Base-by-base conservation (phyloP, 2,888 invertebrate genomes). In the Eudemis profundana region DNA sequence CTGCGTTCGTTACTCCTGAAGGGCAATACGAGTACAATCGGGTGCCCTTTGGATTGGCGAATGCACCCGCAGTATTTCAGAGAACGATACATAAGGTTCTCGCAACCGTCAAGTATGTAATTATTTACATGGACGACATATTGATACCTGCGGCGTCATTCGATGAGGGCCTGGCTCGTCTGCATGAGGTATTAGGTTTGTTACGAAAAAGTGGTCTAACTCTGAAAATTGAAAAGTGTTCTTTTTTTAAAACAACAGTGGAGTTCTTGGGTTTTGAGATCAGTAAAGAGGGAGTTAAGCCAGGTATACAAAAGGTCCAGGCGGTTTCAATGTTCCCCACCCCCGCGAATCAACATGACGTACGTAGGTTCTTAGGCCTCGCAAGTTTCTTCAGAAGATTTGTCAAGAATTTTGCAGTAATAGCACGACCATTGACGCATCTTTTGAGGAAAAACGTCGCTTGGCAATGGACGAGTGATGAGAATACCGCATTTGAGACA, bases 381-480 rank as follows among this genome's bases (percentile, higher is more conserved):
- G 66, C 75, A 0, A 70, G 72, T 21, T 78, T 69, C 46, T 78
- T 78, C 53, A 46, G 77, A 17, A 51, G 70, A 21, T 79, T 79
- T 61, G 60, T 79, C 0, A 66, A 68, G 29, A 54, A 67, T 12
- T 80, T 72, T 56, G 69, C 77, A 4, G 5, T 23, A 0, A 72
- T 74, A 21, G 72, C 72, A 0, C 60, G 61, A 46, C 78, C 75
- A 12, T 42, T 77, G n/a, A 77, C 73, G 4, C 56, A 68, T 36
- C 61, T 76, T 5, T 23, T 70, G 12, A 56, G 57, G 69, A 74
- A 46, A n/a, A 40, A 54, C 10, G 14, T 15, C 12, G 12, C 29
- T 4, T 66, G 66, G 66, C 29, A 2, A 10, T 72, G 72, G 72
- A 44, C 40, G 1, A 21, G 36, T 4, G 65, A 69, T 5, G 74